Percentiles rank a stretch among this genome's conserved stretches.
These are phyloP conservation scores for Lasioglossum vierecki DNA, from an alignment of 2,888 invertebrate species.

Conservation along the genomic window DNA sequence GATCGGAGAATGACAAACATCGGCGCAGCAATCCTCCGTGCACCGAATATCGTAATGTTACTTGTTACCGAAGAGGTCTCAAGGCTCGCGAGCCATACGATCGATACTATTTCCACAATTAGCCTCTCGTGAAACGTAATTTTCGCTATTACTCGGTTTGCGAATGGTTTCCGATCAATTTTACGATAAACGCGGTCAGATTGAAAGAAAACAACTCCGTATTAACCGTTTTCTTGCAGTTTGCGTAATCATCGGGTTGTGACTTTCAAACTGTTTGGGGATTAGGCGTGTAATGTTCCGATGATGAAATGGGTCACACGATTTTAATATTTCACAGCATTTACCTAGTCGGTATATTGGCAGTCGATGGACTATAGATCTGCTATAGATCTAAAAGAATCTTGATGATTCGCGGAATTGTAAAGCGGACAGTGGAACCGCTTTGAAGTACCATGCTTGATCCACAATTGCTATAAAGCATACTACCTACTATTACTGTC, in stretches of 20 bases:
- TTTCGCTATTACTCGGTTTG: neutral
- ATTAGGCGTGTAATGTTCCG: neutral
- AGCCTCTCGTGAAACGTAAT: neutral
- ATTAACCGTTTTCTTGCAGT: neutral
- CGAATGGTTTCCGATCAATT: neutral
- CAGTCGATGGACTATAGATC: neutral
- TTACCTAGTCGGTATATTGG: neutral
- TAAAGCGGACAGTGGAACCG: neutral
- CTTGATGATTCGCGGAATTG: neutral
- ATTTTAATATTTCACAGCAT: neutral
- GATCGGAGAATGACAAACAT: neutral
- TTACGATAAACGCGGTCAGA: neutral
- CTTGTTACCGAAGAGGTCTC: neutral
- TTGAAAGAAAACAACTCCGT: neutral
- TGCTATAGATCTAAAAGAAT: neutral
- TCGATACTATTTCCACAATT: neutral
- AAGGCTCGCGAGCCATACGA: neutral
- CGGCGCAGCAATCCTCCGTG: neutral
- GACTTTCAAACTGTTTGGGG: neutral
- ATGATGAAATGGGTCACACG: neutral
- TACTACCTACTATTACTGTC: neutral
- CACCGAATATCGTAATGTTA: conserved; percentile 4
- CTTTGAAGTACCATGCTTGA: neutral
- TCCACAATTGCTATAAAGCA: neutral
- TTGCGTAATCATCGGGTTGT: neutral